phyloP scores from a whole-genome alignment of 2,113 vertebrate species.

The Paratilapia polleni region DNA sequence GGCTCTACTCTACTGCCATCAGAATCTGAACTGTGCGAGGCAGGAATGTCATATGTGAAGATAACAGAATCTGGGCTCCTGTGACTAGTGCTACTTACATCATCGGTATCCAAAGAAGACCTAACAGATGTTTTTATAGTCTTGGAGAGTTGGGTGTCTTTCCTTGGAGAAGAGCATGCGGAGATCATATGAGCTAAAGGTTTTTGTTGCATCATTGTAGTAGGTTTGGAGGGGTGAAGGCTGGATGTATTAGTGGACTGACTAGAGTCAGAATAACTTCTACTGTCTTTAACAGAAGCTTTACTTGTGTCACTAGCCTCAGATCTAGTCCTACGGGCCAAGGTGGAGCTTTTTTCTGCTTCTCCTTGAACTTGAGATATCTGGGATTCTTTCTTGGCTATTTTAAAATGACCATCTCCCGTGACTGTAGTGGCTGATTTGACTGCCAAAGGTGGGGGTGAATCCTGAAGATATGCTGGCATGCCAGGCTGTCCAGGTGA shows the following conservation, averaged over 20 bases:
- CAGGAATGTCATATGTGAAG: conserved; percentile 87
- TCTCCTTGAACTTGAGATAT: conserved; percentile 68
- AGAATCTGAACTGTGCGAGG: conserved; percentile 86
- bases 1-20: conserved; percentile 82
- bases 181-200: conserved; percentile 55
- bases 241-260: conserved; percentile 76
- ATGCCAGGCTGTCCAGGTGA: conserved; percentile 44
- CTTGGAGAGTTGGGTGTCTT: conserved; percentile 24
- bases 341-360: conserved; percentile 29
- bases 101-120: conserved; percentile 63
- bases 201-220: conserved; percentile 75
- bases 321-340: conserved; percentile 70
- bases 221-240: conserved; percentile 76
- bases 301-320: conserved; percentile 46
- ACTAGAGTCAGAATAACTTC: conserved; percentile 82
- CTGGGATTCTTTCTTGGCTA: conserved; percentile 77
- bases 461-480: conserved; percentile 51
- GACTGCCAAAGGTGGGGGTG: conserved; percentile 44
- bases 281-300: conserved; percentile 64
- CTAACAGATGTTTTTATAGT: conserved; percentile 36
- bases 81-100: conserved; percentile 61
- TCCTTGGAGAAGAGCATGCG: conserved; percentile 15
- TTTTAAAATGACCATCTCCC: conserved; percentile 75
- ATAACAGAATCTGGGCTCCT: conserved; percentile 82
- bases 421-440: conserved; percentile 64